These are phyloP conservation scores for Lutjanus argentimaculatus DNA, from an alignment of 2,797 vertebrate species.

Conservation along the genomic window DNA sequence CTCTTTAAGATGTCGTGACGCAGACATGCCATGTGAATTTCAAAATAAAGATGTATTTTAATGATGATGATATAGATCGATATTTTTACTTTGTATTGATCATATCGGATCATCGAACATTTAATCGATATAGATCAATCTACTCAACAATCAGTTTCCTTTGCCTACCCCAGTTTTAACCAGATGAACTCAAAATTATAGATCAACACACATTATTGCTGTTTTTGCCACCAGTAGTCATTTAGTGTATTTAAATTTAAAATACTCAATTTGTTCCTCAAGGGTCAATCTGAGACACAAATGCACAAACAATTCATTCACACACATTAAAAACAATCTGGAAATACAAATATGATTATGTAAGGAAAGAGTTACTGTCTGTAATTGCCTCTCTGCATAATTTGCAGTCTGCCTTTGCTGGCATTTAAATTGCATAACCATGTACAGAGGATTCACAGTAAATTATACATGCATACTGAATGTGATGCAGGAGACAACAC, in stretches of 20 bases:
- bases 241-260: neutral
- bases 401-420: neutral
- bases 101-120: too few relatives aligned
- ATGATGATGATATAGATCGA: too few relatives aligned
- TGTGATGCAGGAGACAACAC: neutral
- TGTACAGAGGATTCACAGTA: neutral
- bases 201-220: neutral
- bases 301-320: neutral
- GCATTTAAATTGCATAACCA: neutral
- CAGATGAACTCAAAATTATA: neutral
- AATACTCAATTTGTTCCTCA: neutral
- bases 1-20: too few relatives aligned
- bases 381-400: neutral
- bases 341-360: neutral
- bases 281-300: neutral
- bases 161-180: too few relatives aligned
- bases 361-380: neutral
- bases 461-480: neutral
- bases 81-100: too few relatives aligned
- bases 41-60: too few relatives aligned
- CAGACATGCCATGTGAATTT: too few relatives aligned
- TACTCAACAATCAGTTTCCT: too few relatives aligned
- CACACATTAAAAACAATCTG: neutral
- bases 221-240: neutral
- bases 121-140: neutral